Evolutionary conservation across 1,140 invertebrate species (phyloP).

Genomic region (Pachyrhynchus sulphureomaculatus): DNA sequence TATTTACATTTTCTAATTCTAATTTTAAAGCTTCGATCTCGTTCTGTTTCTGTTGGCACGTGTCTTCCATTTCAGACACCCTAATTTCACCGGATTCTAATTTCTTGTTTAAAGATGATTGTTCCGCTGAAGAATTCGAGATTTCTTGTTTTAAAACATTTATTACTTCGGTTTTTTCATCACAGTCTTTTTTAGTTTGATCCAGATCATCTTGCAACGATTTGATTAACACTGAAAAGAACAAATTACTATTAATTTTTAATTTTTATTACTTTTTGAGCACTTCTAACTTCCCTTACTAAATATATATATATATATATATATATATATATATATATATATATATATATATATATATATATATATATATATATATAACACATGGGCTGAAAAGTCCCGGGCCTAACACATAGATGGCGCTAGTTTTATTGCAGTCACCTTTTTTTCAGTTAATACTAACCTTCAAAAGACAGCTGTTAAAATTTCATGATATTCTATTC

Average conservation of each 20-base stretch:
- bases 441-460: no score
- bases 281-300: neutral
- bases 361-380: no score
- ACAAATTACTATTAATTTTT: neutral
- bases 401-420: no score
- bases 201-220: slow-evolving; percentile 33
- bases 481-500: no score
- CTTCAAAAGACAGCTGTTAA: no score
- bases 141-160: slow-evolving; percentile 32
- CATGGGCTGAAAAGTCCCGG: no score
- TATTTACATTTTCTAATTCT: slow-evolving; percentile 52
- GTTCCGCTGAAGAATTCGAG: slow-evolving; percentile 6
- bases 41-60: slow-evolving; percentile 41
- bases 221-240: slow-evolving; percentile 31
- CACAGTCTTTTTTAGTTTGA: slow-evolving; percentile 28
- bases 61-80: slow-evolving; percentile 20
- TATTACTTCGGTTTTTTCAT: slow-evolving; percentile 35
- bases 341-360: no score
- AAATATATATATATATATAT: no score
- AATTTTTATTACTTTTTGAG: neutral
- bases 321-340: no score
- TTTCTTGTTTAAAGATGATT: slow-evolving; percentile 23
- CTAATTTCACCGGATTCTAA: slow-evolving; percentile 21
- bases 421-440: no score
- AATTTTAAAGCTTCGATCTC: slow-evolving; percentile 52